Evolutionary conservation across 2,113 vertebrate genomes (phyloP), one percentile per base, ranked within the genome.

Genomic region (Nannospalax galili): DNA sequence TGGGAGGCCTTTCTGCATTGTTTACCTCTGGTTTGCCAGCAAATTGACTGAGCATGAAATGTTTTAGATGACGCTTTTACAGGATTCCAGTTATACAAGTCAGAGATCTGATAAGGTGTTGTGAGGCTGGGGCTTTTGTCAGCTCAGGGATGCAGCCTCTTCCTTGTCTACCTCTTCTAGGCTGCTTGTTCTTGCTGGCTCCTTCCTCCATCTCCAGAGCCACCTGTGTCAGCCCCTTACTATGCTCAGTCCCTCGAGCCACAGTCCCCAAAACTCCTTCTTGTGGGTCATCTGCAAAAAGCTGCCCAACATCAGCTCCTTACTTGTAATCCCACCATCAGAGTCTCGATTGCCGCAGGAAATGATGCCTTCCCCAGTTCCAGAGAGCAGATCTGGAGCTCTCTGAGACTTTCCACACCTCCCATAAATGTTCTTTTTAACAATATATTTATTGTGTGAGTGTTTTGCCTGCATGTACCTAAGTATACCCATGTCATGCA

Each of bases 361-460:
- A 37, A 37, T 17, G 0, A 7, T 1, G 0, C 5, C 3, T 9
- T 22, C 28, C 2, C 65, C 4, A 8, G 32, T 35, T 24, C 35
- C 0, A 16, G 82, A 42, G 52, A 0, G 2, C 3, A 60, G 92
- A 35, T 22, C 1, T 24, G 19, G 40, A n/a, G 16, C 24, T 0
- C 37, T 69, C 16, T n/a, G n/a, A 0, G 58, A 9, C 65, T 26
- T 0, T 52, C 3, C 0, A 0, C 2, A 1, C 35, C 15, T 60
- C 35, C 37, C 1, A 0, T 48, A 22, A 32, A 52, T 11, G 48
- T 52, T 52, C 48, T 52, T 52, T 52, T 52, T 52, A n/a, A n/a
- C n/a, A n/a, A n/a, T 52, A 52, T 7, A 52, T 52, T 52, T 52
- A 52, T 52, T 52, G 48, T 52, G 11, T 52, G 48, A 52, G 48